Evolutionary conservation across 2,113 vertebrate genomes (phyloP), one percentile per base, ranked within the genome.

Genomic region (Melanerpes aurifrons): DNA sequence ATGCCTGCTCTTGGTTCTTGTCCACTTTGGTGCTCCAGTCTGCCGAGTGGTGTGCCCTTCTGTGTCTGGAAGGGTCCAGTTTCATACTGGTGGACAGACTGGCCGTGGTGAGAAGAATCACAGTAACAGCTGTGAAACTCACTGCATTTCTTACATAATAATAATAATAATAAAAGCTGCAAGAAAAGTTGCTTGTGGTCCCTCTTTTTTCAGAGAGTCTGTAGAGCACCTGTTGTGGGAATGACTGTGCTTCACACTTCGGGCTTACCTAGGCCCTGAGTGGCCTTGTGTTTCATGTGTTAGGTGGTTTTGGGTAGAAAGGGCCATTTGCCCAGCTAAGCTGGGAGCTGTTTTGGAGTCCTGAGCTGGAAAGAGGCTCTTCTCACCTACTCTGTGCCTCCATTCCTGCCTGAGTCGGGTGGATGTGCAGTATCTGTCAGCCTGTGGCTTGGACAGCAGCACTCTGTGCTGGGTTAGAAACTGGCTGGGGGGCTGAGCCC

Each of bases 331-430:
- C 35, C 35, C 35, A 0, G 62, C n/a, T 17, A 1, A 71, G 28
- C 0, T 0, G 22, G 78, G 19, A 43, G 32, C 32, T 40, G 43
- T 19, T 48, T 75, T 25, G 16, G 45, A 53, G 74, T 47, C n/a
- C 40, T 11, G 8, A 45, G 40, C 12, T 18, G 45, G 31, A 26
- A 25, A 22, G 74, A 18, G 26, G 53, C 40, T 81, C n/a, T 11
- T 89, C 35, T 66, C 3, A 4, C 25, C 25, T 25, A 1, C 14
- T 5, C 0, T 1, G 4, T 74, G 35, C 19, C 35, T 12, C 50
- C 10, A 15, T 62, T 31, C 26, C 26, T 47, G 78, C 29, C 43
- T 80, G 31, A 8, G 18, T 6, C 26, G 4, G 66, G 22, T 12
- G 4, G 13, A 6, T 13, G 58, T n/a, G 62, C 58, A 61, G 26